Percentiles rank a stretch among this genome's conserved stretches.
phyloP scores from a whole-genome alignment of 2,797 vertebrate species.

The Pseudomugil gertrudae region DNA sequence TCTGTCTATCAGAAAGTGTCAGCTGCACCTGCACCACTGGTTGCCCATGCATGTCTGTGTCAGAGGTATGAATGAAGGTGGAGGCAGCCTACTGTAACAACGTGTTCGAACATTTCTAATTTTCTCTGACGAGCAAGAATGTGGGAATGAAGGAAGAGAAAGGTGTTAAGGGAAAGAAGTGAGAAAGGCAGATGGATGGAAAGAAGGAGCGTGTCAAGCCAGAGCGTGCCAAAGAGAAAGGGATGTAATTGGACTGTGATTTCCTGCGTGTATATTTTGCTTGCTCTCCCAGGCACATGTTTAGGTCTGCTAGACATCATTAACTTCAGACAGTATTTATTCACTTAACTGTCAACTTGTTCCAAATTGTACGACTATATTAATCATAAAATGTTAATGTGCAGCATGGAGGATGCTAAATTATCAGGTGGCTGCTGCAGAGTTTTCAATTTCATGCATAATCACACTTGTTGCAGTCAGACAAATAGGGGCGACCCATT shows the following conservation, averaged over 20 bases:
- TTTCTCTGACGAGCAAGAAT: conserved; percentile 57
- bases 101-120: conserved; percentile 74
- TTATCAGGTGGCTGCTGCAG: conserved; percentile 34
- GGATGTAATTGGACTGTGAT: conserved; percentile 58
- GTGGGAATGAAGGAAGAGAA: conserved; percentile 64
- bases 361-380: conserved; percentile 28
- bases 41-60: conserved; percentile 48
- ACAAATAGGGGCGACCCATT: conserved; percentile 25
- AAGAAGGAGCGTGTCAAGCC: conserved; percentile 44
- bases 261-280: conserved; percentile 41
- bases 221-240: conserved; percentile 45
- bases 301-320: conserved; percentile 52
- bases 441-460: conserved; percentile 72
- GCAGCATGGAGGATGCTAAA: conserved; percentile 33
- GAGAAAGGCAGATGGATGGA: conserved; percentile 68
- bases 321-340: conserved; percentile 57
- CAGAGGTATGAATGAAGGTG: conserved; percentile 70
- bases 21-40: conserved; percentile 10
- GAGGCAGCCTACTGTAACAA: conserved; percentile 70
- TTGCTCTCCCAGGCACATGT: conserved; percentile 35
- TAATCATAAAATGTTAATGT: conserved; percentile 48
- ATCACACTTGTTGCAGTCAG: conserved; percentile 60
- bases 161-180: conserved; percentile 66
- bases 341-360: conserved; percentile 46
- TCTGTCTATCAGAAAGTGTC: conserved; percentile 10